Percentiles rank a stretch among this genome's conserved stretches.
Conservation (phyloP, 2,797 vertebrate species). For the Sus cebifrons region DNA sequence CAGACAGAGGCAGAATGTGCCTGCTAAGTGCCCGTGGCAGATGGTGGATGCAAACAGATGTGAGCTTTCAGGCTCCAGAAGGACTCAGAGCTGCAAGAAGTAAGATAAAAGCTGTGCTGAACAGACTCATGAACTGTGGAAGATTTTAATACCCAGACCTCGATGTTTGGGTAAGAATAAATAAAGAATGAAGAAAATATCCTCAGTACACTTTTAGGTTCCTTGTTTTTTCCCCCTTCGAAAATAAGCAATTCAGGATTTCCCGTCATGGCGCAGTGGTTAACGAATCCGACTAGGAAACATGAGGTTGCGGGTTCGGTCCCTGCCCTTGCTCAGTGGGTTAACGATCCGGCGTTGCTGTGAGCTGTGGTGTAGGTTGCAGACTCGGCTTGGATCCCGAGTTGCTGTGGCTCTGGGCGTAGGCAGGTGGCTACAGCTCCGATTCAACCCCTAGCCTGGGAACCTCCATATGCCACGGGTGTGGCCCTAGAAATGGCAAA, state of each 20-base stretch:
- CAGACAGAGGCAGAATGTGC: neutral
- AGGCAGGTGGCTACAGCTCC: too few species aligned
- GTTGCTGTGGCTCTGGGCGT: too few species aligned
- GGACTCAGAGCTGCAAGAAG: neutral
- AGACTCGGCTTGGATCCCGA: too few species aligned
- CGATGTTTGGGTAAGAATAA: neutral
- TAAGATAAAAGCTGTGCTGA: neutral
- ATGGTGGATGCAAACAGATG: neutral
- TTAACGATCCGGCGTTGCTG: too few species aligned
- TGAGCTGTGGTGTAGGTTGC: too few species aligned
- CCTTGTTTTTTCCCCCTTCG: neutral
- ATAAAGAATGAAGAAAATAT: slow-evolving; percentile 33
- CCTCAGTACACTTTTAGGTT: neutral
- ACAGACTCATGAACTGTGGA: neutral
- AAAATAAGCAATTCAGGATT: slow-evolving; percentile 18
- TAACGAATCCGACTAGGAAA: too few species aligned
- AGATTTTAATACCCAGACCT: neutral
- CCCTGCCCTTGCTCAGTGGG: too few species aligned
- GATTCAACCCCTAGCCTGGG: too few species aligned
- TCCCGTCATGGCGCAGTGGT: too few species aligned
- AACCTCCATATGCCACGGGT: too few species aligned
- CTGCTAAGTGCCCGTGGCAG: neutral
- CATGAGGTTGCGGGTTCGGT: too few species aligned
- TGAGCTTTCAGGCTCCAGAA: neutral
- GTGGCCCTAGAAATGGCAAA: too few species aligned